These are phyloP conservation scores for Oenanthe oenanthe DNA, from an alignment of 2,113 vertebrate species.

Conservation along the genomic window DNA sequence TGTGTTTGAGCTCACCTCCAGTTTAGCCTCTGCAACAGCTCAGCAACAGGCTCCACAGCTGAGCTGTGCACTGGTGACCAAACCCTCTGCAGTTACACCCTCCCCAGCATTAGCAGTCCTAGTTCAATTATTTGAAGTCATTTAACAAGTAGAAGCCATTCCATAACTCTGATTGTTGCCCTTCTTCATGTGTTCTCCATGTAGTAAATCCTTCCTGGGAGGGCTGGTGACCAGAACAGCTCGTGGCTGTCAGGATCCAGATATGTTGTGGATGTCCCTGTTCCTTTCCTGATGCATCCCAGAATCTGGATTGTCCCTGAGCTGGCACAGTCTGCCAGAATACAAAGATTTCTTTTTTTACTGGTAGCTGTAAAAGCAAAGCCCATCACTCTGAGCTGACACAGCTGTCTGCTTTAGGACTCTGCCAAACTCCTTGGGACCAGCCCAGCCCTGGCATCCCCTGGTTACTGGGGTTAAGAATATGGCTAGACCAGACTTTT, in stretches of 20 bases:
- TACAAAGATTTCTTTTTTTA: background rate
- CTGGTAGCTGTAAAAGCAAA: background rate
- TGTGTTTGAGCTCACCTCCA: background rate
- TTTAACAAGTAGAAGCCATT: background rate
- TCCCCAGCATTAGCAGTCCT: background rate
- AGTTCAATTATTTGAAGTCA: background rate
- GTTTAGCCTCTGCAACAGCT: background rate
- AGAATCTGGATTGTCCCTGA: background rate
- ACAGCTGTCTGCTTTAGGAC: background rate
- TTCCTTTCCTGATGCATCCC: background rate
- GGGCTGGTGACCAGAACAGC: background rate
- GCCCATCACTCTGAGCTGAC: background rate
- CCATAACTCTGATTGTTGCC: background rate
- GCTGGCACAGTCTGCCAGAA: background rate
- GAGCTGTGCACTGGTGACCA: background rate
- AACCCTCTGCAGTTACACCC: background rate
- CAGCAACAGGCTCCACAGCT: background rate
- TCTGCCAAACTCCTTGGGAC: background rate
- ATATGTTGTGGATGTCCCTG: background rate
- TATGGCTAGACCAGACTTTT: background rate
- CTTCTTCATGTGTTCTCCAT: background rate
- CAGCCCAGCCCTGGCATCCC: background rate
- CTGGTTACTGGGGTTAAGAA: background rate
- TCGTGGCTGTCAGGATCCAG: background rate
- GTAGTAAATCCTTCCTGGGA: background rate